Evolutionary conservation across 2,797 vertebrate species (phyloP).

Genomic region (Semaprochilodus insignis): DNA sequence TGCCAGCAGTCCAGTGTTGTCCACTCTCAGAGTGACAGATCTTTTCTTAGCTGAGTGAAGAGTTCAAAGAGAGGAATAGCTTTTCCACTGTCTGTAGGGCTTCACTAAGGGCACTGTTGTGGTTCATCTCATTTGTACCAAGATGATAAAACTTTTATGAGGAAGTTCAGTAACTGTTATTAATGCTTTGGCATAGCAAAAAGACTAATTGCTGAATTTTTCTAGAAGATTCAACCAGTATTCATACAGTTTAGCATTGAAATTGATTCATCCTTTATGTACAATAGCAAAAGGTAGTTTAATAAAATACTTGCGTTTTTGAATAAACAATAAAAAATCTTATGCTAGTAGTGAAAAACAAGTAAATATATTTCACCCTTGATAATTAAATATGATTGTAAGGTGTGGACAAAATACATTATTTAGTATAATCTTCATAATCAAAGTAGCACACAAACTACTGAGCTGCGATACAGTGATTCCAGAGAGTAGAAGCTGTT

Average conservation of each 20-base stretch:
- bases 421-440: too few relatives aligned
- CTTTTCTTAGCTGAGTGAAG: slow-evolving; percentile 47
- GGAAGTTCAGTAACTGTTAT: not conserved
- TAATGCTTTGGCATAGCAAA: not conserved
- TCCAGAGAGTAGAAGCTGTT: too few relatives aligned
- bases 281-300: not conserved
- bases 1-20: slow-evolving; percentile 47
- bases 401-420: too few relatives aligned
- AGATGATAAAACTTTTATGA: not conserved
- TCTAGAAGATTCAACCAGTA: too few relatives aligned
- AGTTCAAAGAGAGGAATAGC: slow-evolving; percentile 24
- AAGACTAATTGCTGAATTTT: not conserved
- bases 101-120: slow-evolving; percentile 29
- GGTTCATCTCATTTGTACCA: slow-evolving; percentile 4
- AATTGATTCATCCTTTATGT: not conserved
- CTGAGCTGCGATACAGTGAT: too few relatives aligned
- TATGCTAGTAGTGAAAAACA: too few relatives aligned
- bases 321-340: too few relatives aligned
- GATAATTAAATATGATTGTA: too few relatives aligned
- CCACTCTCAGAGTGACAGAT: slow-evolving; percentile 25
- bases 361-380: too few relatives aligned
- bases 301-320: not conserved
- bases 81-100: slow-evolving; percentile 5
- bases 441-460: too few relatives aligned
- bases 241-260: not conserved